A percentile compares a stretch with the other conserved stretches of the same genome.
Evolutionary conservation across 2,797 vertebrate genomes (phyloP).

Genomic region (Sebastes matsubarae): DNA sequence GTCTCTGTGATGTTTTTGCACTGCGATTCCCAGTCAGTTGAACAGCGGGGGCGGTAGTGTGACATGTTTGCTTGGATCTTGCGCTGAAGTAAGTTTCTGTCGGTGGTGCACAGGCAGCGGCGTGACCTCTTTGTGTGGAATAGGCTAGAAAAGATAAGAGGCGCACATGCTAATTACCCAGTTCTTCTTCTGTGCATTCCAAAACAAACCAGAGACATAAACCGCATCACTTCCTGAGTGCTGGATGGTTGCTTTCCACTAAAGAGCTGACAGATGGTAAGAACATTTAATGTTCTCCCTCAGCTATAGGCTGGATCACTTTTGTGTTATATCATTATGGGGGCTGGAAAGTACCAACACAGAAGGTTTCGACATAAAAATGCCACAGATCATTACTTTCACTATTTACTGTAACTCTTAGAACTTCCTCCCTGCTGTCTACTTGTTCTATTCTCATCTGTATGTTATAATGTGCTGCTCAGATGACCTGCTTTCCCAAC

Average conservation of each 20-base stretch:
- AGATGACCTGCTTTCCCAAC: background rate
- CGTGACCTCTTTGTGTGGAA: background rate
- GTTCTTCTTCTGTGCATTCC: background rate
- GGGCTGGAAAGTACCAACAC: background rate
- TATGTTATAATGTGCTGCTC: background rate
- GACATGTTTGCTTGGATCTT: background rate
- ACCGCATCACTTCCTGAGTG: constrained; percentile 4
- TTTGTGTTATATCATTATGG: background rate
- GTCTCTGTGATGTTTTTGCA: background rate
- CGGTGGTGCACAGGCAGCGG: background rate
- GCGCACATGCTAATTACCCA: background rate
- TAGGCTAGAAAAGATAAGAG: background rate
- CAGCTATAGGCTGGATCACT: background rate
- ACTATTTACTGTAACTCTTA: constrained; percentile 13
- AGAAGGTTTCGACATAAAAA: constrained; percentile 18
- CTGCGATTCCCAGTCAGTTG: background rate
- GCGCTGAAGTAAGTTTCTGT: background rate
- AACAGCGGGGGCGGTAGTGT: background rate
- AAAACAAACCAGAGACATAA: constrained; percentile 15
- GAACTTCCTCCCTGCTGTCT: background rate
- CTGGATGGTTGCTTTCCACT: constrained; percentile 15
- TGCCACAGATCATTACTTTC: constrained; percentile 19
- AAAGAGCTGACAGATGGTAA: constrained; percentile 27
- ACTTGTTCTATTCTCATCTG: constrained; percentile 22
- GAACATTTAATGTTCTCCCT: constrained; percentile 11